These are phyloP conservation scores for Subacronicta megacephala DNA, from an alignment of 2,888 invertebrate genomes.

Conservation along the genomic window DNA sequence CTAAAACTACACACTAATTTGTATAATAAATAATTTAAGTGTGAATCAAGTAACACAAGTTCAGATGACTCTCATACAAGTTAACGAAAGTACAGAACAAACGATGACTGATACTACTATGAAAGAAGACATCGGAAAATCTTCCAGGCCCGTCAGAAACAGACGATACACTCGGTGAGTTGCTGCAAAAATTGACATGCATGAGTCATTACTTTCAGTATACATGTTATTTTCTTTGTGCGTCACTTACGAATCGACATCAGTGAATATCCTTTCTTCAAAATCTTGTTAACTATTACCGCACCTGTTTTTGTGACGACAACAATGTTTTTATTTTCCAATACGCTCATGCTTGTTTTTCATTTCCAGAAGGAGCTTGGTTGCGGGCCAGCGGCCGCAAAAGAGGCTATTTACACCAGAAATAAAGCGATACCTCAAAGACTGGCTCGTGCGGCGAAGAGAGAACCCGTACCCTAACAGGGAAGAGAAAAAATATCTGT, in stretches of 20 bases:
- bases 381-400: slow-evolving; percentile 91
- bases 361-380: slow-evolving; percentile 87
- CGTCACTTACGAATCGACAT: slow-evolving; percentile 68
- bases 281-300: slow-evolving; percentile 24
- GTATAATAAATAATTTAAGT: slow-evolving; percentile 49
- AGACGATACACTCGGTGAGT: slow-evolving; percentile 93
- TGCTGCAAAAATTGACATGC: slow-evolving; percentile 53
- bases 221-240: slow-evolving; percentile 83
- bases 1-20: slow-evolving; percentile 48
- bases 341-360: slow-evolving; percentile 32
- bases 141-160: slow-evolving; percentile 92
- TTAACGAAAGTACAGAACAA: slow-evolving; percentile 65
- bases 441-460: slow-evolving; percentile 93
- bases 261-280: slow-evolving; percentile 62
- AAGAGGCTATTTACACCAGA: slow-evolving; percentile 94
- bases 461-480: slow-evolving; percentile 94
- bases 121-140: slow-evolving; percentile 85
- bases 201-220: slow-evolving; percentile 84
- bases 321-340: slow-evolving; percentile 21
- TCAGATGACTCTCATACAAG: slow-evolving; percentile 83
- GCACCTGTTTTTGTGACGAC: slow-evolving; percentile 2
- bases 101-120: slow-evolving; percentile 76
- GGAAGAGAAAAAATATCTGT: slow-evolving; percentile 93
- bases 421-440: slow-evolving; percentile 93
- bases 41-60: slow-evolving; percentile 51